phyloP scores from a whole-genome alignment of 2,113 vertebrate species.

The Danio rerio region GRCz12tu NC_133180.1:39501001-39501500 shows the following conservation, averaged over 20 bases:
- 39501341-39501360: conserved; percentile 53
- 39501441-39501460: neutral
- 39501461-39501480: neutral
- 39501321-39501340: conserved; percentile 73
- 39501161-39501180: neutral
- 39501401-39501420: conserved; percentile 50
- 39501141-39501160: neutral
- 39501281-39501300: conserved; percentile 70
- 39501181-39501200: neutral
- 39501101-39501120: neutral
- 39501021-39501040: neutral
- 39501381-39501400: conserved; percentile 12
- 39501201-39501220: neutral
- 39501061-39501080: neutral
- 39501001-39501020: neutral
- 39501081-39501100: neutral
- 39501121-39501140: neutral
- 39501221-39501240: neutral
- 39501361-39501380: conserved; percentile 62
- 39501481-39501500: neutral
- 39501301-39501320: conserved; percentile 63
- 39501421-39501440: conserved; percentile 16
- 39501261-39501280: conserved; percentile 6
- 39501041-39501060: neutral
- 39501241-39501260: neutral